Base-by-base conservation (phyloP, 1,140 invertebrate species). In the Lycorma delicatula region DNA sequence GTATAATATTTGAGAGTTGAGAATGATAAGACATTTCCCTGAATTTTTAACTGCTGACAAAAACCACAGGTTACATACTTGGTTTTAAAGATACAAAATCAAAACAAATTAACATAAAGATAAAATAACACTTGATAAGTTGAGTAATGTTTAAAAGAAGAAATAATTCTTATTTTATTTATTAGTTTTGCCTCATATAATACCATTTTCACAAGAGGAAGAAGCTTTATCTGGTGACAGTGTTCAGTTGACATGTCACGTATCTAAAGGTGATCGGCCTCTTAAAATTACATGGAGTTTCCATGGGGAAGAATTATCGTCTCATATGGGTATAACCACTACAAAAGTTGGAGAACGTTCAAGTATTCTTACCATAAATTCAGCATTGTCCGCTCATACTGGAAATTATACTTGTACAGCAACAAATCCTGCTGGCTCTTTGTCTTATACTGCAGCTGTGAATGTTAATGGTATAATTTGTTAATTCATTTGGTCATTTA, bases 391-490 rank as follows among this genome's bases (percentile, higher is more conserved):
- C 22, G 74, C 73, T 1, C 65, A 68, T 56, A 55, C 59, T 22
- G 66, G 66, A 18, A 66, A 66, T 52, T 68, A 68, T 27, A 63
- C 65, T 11, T 68, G 65, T 57, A 64, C 61, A 1, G 65, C 65
- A 9, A 63, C 31, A 9, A 68, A 67, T 51, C 25, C 44, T 6
- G 65, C 64, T 25, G 64, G 62, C 58, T 64, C 70, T 34, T 67
- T 75, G 34, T 81, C 47, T 48, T 60, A 78, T 67, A 79, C 81
- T 12, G 81, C 85, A 20, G 73, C 79, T 58, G 75, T 88, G 63
- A 76, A 82, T 68, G 85, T 88, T 61, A 88, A 88, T 75, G 86
- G 86, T 89, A 64, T n/a, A n/a, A n/a, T n/a, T n/a, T n/a, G n/a
- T n/a, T n/a, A n/a, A n/a, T n/a, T n/a, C n/a, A n/a, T n/a, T n/a